phyloP scores from a whole-genome alignment of 1,140 invertebrate species.

The Paraescarpia echinospica region DNA sequence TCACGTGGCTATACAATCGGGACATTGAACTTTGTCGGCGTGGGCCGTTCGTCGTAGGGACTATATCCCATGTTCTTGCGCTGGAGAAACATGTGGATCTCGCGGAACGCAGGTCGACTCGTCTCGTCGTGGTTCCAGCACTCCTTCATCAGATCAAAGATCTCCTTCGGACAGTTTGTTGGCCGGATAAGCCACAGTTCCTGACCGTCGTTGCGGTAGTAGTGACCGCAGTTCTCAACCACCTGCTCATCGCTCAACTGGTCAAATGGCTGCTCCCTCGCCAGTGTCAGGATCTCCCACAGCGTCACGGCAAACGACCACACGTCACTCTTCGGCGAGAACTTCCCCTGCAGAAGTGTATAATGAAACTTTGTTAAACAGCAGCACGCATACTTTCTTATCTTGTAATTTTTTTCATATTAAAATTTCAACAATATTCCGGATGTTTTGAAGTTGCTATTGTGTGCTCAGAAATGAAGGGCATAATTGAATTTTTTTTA shows the following conservation, averaged over 20 bases:
- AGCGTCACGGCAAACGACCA: slow-evolving; percentile 85
- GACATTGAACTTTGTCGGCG: background rate
- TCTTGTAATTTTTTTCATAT: background rate
- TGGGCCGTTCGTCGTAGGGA: slow-evolving; percentile 21
- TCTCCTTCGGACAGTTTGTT: slow-evolving; percentile 22
- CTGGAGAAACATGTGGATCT: slow-evolving; percentile 84
- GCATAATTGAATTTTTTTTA: background rate
- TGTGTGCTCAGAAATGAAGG: too few species aligned
- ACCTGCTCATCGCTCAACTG: slow-evolving; percentile 67
- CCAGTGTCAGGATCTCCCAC: slow-evolving; percentile 87
- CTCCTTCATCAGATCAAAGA: slow-evolving; percentile 90
- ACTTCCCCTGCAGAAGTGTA: slow-evolving; percentile 65
- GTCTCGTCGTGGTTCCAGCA: slow-evolving; percentile 84
- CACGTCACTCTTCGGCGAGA: slow-evolving; percentile 81
- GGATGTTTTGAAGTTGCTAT: background rate
- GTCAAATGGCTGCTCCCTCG: slow-evolving; percentile 77
- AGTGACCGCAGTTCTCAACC: slow-evolving; percentile 20
- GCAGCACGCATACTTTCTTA: background rate
- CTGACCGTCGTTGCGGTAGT: background rate
- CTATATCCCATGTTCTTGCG: slow-evolving; percentile 76
- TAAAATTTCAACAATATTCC: background rate
- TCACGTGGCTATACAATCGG: slow-evolving; percentile 8
- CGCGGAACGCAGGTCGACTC: slow-evolving; percentile 77
- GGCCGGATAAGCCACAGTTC: slow-evolving; percentile 11
- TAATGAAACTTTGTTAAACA: background rate